Evolutionary conservation across 2,888 invertebrate species (phyloP).

Genomic region (Autographa gamma): DNA sequence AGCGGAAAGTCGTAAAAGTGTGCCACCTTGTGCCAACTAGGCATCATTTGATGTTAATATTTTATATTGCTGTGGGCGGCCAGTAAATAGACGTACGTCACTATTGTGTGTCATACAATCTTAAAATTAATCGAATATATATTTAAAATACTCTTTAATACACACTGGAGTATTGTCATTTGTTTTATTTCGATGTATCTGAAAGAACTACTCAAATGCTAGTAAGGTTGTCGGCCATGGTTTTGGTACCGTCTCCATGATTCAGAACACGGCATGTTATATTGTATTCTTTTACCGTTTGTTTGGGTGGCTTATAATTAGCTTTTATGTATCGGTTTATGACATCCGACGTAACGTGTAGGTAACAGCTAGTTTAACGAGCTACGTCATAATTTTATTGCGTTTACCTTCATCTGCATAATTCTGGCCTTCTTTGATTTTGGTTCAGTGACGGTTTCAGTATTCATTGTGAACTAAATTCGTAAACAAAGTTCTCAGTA

Average conservation of each 20-base stretch:
- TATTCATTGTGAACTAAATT: conserved; percentile 7
- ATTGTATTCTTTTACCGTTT: conserved; percentile 51
- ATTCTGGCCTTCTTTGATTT: conserved; percentile 35
- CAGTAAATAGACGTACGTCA: conserved; percentile 27
- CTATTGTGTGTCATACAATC: neutral
- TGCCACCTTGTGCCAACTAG: conserved; percentile 70
- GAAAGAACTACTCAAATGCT: neutral
- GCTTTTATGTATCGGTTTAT: conserved; percentile 82
- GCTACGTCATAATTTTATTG: conserved; percentile 77
- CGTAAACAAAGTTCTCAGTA: neutral
- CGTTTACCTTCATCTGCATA: conserved; percentile 65
- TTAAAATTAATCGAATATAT: neutral
- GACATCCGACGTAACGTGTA: conserved; percentile 78
- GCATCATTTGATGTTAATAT: conserved; percentile 45
- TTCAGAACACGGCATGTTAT: conserved; percentile 35
- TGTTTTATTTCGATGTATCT: neutral
- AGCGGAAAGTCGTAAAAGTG: conserved; percentile 65
- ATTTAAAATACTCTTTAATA: neutral
- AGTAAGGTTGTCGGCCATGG: neutral
- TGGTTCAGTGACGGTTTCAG: conserved; percentile 12
- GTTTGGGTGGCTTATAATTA: conserved; percentile 78
- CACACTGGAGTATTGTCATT: neutral
- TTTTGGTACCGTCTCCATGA: neutral
- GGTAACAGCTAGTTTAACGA: conserved; percentile 74
- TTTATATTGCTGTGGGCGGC: conserved; percentile 38